Evolutionary conservation across 2,888 invertebrate species (phyloP).

Genomic region (Aplocera efformata): DNA sequence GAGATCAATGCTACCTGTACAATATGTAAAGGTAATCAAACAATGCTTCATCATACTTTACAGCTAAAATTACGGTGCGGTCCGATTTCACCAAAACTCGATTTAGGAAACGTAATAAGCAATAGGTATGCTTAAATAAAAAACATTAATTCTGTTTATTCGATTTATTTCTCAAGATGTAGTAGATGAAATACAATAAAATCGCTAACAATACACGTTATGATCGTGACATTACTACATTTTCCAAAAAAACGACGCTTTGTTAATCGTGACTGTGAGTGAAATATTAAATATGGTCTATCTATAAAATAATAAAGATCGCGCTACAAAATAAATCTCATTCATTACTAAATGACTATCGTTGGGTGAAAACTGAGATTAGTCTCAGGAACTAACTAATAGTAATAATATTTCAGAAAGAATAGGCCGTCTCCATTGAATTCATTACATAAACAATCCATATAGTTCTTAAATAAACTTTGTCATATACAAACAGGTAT

Average conservation of each 20-base stretch:
- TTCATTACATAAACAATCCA: conserved; percentile 51
- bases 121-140: too few species aligned
- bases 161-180: conserved; percentile 57
- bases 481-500: conserved; percentile 75
- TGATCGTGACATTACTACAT: conserved; percentile 33
- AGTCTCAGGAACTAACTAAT: conserved; percentile 67
- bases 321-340: conserved; percentile 71
- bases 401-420: conserved; percentile 45
- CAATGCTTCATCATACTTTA: too few species aligned
- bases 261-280: conserved; percentile 35
- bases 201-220: conserved; percentile 63
- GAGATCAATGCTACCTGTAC: too few species aligned
- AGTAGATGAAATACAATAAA: conserved; percentile 63
- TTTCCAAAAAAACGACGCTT: conserved; percentile 18
- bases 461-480: conserved; percentile 72
- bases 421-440: conserved; percentile 54
- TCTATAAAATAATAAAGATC: conserved; percentile 52
- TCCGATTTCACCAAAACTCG: too few species aligned
- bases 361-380: conserved; percentile 77
- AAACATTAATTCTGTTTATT: conserved; percentile 36
- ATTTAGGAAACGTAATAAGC: too few species aligned
- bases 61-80: too few species aligned
- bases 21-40: too few species aligned
- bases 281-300: conserved; percentile 60
- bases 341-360: conserved; percentile 79